A percentile compares a stretch with the other conserved stretches of the same genome.
Evolutionary conservation across 1,140 invertebrate genomes (phyloP).

Genomic region (Nebria ingens): DNA sequence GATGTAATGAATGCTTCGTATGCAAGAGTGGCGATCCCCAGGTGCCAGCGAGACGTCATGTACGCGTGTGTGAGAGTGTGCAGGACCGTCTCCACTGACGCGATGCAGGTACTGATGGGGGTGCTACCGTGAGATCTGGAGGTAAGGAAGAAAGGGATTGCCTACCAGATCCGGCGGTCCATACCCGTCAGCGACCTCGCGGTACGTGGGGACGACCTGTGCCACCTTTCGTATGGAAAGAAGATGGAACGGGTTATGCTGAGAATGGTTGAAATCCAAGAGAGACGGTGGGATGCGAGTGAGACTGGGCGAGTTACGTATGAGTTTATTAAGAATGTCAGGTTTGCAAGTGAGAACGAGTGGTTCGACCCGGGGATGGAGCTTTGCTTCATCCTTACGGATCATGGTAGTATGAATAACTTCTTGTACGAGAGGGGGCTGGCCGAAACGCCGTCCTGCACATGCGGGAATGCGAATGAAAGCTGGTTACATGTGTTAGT

Average conservation of each 20-base stretch:
- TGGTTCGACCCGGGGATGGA: too few species aligned
- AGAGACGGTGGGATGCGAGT: conserved; percentile 11
- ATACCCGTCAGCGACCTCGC: background rate
- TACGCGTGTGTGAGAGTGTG: conserved; percentile 20
- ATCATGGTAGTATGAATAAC: background rate
- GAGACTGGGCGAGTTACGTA: conserved; percentile 6
- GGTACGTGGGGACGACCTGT: background rate
- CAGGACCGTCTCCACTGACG: conserved; percentile 20
- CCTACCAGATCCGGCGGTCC: conserved; percentile 12
- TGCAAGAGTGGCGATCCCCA: background rate
- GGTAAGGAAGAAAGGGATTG: background rate
- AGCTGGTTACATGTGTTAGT: conserved; percentile 13
- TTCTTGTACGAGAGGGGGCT: conserved; percentile 4
- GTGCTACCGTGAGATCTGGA: conserved; percentile 17
- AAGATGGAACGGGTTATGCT: background rate
- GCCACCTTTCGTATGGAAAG: background rate
- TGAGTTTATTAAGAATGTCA: conserved; percentile 10
- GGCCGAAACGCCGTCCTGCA: background rate
- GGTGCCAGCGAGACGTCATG: conserved; percentile 21
- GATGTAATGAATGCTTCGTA: conserved; percentile 10
- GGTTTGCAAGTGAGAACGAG: background rate
- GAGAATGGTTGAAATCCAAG: background rate
- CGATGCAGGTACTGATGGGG: conserved; percentile 17
- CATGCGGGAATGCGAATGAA: background rate
- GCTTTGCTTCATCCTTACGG: too few species aligned